Base-by-base conservation (phyloP, 2,888 invertebrate species). In the Drosophila meridiana region DNA sequence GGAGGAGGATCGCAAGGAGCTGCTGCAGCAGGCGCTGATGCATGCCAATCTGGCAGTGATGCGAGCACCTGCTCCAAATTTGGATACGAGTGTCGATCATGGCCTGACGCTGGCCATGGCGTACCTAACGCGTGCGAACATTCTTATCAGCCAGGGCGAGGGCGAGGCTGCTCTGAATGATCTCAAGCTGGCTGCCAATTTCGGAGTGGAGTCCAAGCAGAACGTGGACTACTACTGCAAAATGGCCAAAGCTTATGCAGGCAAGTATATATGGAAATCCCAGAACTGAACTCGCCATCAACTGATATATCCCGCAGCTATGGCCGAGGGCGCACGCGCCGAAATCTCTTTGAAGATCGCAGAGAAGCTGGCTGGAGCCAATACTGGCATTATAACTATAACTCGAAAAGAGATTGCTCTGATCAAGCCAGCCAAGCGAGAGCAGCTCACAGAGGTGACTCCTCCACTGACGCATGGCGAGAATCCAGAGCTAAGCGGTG, bases 31-130 rank as follows among this genome's bases (percentile, higher is more conserved):
- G 85, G 95, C 97, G 0, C 92, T 97, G 28, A 92, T 94, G 0
- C 92, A 95, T 2, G 95, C 95, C 69, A 96, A 96, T 91, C 96
- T 97, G 91, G 96, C 96, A 14, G 95, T 97, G 7, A 94, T 97
- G 36, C 94, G 96, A 70, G 96, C 97, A 0, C 96, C 97, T 0
- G 92, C 93, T 80, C 94, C 95, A 83, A 94, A 93, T 50, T 91
- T 91, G 3, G 94, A 94, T 13, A 92, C 93, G 61, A 91, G 92
- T 9, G 92, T 95, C 2, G 96, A 96, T 69, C 94, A 94, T 2
- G 96, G 96, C 0, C 93, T 95, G 4, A 94, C 95, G 0, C 92
- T 97, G 8, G 94, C 96, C 0, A 89, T 96, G 55, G 95, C 96
- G 0, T 93, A 96, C 30, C 95, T 96, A 93, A 94, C 94, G 1